Evolutionary conservation across 2,888 invertebrate species (phyloP), one percentile per base, ranked within the genome.

Genomic region (Unio delphinus): DNA sequence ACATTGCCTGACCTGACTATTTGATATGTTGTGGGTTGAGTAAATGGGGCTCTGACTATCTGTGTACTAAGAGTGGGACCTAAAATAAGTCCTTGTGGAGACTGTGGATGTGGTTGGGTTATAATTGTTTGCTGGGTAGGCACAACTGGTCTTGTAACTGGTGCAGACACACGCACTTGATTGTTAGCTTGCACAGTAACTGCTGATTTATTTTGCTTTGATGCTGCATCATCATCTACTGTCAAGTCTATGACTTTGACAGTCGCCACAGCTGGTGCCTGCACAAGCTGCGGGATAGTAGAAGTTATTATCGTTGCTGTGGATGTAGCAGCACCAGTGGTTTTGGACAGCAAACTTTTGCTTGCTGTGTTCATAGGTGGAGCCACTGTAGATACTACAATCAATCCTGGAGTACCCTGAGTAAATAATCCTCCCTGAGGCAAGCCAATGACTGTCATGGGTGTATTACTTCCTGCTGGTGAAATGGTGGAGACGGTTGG

Each of bases 171-270:
- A 5, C n/a, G 62, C 59, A n/a, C 23, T 34, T 18, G 63, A 55
- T 55, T 64, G 65, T 57, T 67, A 62, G 23, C 45, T 34, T 28
- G 64, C 30, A n/a, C 23, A 3, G 64, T 55, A 20, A 64, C 34
- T 11, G 68, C 55, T 28, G 61, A 17, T 59, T 57, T 30, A 45
- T 56, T 61, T 26, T 34, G 61, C 57, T 65, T 66, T 57, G 54
- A 45, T 45, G 69, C 65, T 15, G 59, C 67, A 26, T 84, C 84
- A 59, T 86, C 85, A 69, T 87, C 86, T 30, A 78, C 79, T 3
- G 86, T 87, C 61, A 87, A 74, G 65, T 86, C 86, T 62, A 86
- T 86, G 0, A 85, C 74, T 67, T 84, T 84, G 28, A 66, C 69
- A 55, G 62, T 57, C 18, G 73, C 45, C 45, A 45, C 15, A 26